A percentile compares a stretch with the other conserved stretches of the same genome.
Evolutionary conservation across 2,797 vertebrate genomes (phyloP).

Genomic region (Melopsittacus undulatus): DNA sequence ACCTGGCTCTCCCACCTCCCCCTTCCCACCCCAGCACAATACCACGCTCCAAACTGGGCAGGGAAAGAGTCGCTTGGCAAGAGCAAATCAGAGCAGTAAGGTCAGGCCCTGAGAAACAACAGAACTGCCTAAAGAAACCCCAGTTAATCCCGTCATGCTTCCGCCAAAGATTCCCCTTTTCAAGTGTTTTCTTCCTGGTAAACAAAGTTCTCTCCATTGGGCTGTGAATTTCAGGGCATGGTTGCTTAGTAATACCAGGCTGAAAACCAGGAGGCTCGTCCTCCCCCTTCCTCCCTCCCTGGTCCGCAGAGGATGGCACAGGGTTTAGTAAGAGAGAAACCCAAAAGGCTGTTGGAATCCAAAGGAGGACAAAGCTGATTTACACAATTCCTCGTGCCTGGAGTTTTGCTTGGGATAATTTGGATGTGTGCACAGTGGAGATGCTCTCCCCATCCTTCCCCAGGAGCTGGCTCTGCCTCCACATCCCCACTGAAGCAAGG

Average conservation of each 20-base stretch:
- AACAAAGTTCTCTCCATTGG: conserved; percentile 73
- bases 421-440: accelerated
- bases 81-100: conserved; percentile 49
- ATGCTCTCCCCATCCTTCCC: neutral
- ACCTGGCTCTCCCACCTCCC: neutral
- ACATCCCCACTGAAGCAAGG: accelerated
- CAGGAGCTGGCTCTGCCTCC: neutral
- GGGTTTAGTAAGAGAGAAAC: neutral
- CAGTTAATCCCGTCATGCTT: conserved; percentile 73
- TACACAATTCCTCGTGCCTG: accelerated
- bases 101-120: conserved; percentile 77
- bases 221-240: conserved; percentile 69
- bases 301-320: neutral
- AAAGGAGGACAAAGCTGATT: neutral
- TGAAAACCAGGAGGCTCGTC: neutral
- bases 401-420: accelerated
- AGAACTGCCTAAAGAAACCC: conserved; percentile 71
- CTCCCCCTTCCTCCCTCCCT: neutral
- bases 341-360: neutral
- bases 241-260: conserved; percentile 75
- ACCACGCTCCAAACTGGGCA: conserved; percentile 64
- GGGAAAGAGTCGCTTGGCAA: conserved; percentile 75
- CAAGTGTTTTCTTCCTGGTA: conserved; percentile 80
- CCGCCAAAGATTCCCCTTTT: conserved; percentile 78
- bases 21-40: conserved; percentile 70